Conservation (phyloP, 2,888 invertebrate genomes). For the Amiota minor region DNA sequence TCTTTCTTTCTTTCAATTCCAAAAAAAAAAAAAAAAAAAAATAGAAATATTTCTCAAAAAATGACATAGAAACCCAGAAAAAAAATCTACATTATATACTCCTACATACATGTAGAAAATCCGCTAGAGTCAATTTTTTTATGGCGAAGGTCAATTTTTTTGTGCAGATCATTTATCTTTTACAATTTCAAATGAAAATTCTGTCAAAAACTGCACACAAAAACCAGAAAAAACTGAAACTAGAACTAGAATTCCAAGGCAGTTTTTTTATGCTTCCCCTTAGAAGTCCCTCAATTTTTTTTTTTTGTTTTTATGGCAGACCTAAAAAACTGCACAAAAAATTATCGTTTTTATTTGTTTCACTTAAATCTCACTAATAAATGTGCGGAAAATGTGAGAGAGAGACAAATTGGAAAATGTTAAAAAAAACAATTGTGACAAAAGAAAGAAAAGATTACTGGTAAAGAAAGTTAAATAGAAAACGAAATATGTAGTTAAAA, state of each 20-base stretch:
- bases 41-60: conserved; percentile 23
- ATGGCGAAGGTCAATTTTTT: conserved; percentile 51
- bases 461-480: conserved; percentile 18
- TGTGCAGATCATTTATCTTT: conserved; percentile 49
- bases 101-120: conserved; percentile 17
- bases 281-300: too few species aligned
- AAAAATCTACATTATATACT: too few species aligned
- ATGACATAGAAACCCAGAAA: too few species aligned
- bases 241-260: conserved; percentile 69
- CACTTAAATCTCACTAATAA: conserved; percentile 39
- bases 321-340: conserved; percentile 63
- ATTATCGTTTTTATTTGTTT: conserved; percentile 62
- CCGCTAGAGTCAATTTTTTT: conserved; percentile 59
- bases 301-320: conserved; percentile 51
- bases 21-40: conserved; percentile 48
- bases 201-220: conserved; percentile 44
- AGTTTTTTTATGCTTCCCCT: conserved; percentile 61
- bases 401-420: neutral
- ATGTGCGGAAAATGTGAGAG: conserved; percentile 12
- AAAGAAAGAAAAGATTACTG: conserved; percentile 27
- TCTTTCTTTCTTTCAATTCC: neutral
- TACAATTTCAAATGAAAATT: conserved; percentile 58
- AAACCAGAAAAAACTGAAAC: conserved; percentile 64
- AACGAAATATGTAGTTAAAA: conserved; percentile 10
- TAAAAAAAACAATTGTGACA: conserved; percentile 35